Base-by-base conservation (phyloP, 2,888 invertebrate species). In the Heteromurus nitidus region DNA sequence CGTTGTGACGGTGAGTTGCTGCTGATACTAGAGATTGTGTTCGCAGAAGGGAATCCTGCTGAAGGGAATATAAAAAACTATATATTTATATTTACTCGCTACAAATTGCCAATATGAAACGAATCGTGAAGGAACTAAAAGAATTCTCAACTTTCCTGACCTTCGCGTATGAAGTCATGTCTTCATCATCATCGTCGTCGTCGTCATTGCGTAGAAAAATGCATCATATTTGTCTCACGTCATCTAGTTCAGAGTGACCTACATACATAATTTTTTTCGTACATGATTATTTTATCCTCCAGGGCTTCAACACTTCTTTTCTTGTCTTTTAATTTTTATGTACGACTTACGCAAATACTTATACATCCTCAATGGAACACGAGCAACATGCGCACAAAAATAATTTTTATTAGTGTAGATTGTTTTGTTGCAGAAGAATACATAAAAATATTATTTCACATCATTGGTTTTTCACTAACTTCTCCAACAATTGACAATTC, bases 141-240 rank as follows among this genome's bases (percentile, higher is more conserved):
- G 24, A 55, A 9, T 11, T 11, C n/a, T 58, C 58, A 60, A 28
- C 7, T 18, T 26, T 30, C 28, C 2, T 18, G 31, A 30, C 60
- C 60, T 60, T 60, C 31, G n/a, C 28, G 11, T n/a, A 60, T 55
- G 55, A 55, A 55, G 22, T 55, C 55, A 60, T 60, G n/a, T 30
- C 60, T 28, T 60, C 31, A 28, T 30, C 26, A 60, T 30, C n/a
- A 60, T 60, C 18, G 30, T 9, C 18, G n/a, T 28, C 30, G 26
- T 18, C n/a, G 7, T 26, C 30, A 16, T n/a, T 3, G 5, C n/a
- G 16, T n/a, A 9, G 16, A 30, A 60, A 42, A 36, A 9, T 24
- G 24, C 44, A 65, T 65, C 42, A 24, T 65, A 16, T 65, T 65
- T 22, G 65, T 65, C 65, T 65, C 65, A 65, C 65, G 65, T 65